Base-by-base conservation (phyloP, 2,113 vertebrate species). In the Takifugu bimaculatus region DNA sequence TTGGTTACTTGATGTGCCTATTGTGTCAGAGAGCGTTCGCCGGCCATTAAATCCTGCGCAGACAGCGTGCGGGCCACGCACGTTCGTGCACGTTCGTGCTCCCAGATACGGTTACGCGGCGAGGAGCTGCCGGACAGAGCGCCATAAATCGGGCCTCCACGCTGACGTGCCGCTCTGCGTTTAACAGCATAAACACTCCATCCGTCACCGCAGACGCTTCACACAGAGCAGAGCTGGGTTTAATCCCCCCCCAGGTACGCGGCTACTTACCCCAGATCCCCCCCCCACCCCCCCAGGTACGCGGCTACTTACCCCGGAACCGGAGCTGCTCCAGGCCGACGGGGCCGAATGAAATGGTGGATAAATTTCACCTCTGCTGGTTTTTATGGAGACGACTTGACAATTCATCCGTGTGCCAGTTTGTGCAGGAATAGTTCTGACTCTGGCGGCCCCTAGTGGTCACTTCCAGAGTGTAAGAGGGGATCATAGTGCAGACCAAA, bases 111-210 rank as follows among this genome's bases (percentile, higher is more conserved):
- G 75, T 90, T 89, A 72, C 82, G 71, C 72, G 54, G 76, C 63
- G 65, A 56, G 45, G 63, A 51, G 57, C 59, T 65, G 74, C 57
- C 67, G 65, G 67, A 71, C 53, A 51, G 59, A 57, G 57, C 45
- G 81, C 81, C 83, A 78, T 83, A 82, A 85, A 88, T 85, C 77
- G 73, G 64, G 58, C 67, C 26, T 27, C 77, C 65, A 75, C 57
- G 80, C 65, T 85, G 79, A 88, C 82, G 79, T 62, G 65, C 68
- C 73, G 72, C 62, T 75, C 76, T 77, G 75, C 79, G 71, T 81
- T 84, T 87, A 68, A 63, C 78, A 66, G 80, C 67, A 50, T 73
- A 77, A 82, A 75, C 42, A 58, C 68, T 73, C 73, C 2, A 59
- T 85, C 79, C 77, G 77, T 80, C 76, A 81, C 63, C 78, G 57